Conservation (phyloP, 2,113 vertebrate species). For the Mixornis gularis region DNA sequence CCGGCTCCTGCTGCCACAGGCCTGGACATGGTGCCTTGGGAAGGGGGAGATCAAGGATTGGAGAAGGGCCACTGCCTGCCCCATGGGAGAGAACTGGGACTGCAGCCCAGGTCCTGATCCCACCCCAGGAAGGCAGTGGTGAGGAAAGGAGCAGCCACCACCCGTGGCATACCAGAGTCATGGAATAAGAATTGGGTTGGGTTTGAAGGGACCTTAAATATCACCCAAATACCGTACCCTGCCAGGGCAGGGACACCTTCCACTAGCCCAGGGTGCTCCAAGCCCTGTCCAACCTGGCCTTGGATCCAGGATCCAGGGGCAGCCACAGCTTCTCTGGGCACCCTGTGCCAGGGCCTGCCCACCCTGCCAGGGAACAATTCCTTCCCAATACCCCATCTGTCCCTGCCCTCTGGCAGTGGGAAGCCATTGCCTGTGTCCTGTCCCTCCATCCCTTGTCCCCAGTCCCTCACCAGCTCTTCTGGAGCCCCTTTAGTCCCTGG, state of each 20-base stretch:
- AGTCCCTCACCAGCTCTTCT: background rate
- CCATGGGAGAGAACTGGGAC: background rate
- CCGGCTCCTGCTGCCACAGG: background rate
- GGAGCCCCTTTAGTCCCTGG: background rate
- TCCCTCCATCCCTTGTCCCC: background rate
- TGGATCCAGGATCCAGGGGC: background rate
- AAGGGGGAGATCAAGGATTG: background rate
- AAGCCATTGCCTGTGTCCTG: background rate
- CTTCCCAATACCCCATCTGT: background rate
- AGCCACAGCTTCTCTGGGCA: background rate
- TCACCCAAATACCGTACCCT: background rate
- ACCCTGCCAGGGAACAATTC: background rate
- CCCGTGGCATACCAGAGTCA: background rate
- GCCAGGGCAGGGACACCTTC: background rate
- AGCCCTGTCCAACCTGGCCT: accelerated
- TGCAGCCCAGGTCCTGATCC: background rate
- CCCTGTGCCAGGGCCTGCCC: background rate
- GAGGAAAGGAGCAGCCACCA: background rate
- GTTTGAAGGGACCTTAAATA: background rate
- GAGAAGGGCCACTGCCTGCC: background rate
- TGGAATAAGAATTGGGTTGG: background rate
- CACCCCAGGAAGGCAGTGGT: background rate
- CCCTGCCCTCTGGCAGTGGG: background rate
- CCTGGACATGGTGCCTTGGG: background rate
- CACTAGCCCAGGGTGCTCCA: accelerated